Evolutionary conservation across 2,888 invertebrate species (phyloP).

Genomic region (Spodoptera exigua): DNA sequence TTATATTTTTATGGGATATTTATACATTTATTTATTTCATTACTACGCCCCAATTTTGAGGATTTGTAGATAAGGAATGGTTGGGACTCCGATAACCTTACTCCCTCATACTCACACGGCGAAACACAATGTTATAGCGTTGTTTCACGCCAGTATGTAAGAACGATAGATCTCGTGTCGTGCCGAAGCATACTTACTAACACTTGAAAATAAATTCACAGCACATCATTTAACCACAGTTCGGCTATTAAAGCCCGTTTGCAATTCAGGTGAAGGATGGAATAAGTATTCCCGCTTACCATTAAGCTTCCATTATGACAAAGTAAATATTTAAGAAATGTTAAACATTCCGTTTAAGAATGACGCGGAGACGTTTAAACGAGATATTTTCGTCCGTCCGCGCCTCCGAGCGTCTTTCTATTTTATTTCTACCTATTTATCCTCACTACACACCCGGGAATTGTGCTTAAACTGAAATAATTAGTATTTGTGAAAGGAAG

Average conservation of each 20-base stretch:
- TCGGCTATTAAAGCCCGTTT: background rate
- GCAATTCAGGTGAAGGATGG: conserved; percentile 25
- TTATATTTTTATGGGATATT: too few relatives aligned
- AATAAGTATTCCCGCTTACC: conserved; percentile 36
- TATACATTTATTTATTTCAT: too few relatives aligned
- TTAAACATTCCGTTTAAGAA: conserved; percentile 42
- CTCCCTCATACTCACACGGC: too few relatives aligned
- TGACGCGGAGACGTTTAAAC: conserved; percentile 30
- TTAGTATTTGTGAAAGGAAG: conserved; percentile 18
- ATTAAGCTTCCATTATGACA: conserved; percentile 50
- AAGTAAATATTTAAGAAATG: conserved; percentile 52
- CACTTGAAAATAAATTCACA: too few relatives aligned
- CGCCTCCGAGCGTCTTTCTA: conserved; percentile 10
- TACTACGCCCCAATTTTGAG: too few relatives aligned
- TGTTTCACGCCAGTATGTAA: too few relatives aligned
- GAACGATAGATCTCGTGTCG: too few relatives aligned
- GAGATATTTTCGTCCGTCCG: conserved; percentile 3
- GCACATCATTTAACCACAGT: background rate
- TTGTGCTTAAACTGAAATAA: conserved; percentile 12
- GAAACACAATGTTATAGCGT: too few relatives aligned
- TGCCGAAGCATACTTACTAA: too few relatives aligned
- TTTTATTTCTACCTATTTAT: conserved; percentile 31
- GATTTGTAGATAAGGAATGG: too few relatives aligned
- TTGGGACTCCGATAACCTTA: too few relatives aligned
- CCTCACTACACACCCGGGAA: conserved; percentile 2